phyloP scores from a whole-genome alignment of 1,140 invertebrate species.

The Zophobas morio region DNA sequence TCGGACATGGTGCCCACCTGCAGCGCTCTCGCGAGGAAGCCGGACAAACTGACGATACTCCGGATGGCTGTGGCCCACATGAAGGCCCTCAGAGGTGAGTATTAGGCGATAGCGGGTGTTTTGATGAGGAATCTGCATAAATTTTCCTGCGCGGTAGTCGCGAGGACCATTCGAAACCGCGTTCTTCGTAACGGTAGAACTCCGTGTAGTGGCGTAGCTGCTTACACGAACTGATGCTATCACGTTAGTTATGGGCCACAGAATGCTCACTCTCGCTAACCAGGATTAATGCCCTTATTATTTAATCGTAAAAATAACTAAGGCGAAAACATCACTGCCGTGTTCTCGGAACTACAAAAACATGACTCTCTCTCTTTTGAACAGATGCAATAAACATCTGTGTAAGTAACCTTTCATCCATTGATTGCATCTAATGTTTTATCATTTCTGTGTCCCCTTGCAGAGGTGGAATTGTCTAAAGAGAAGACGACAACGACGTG shows the following conservation, averaged over 20 bases:
- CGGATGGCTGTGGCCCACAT: slow-evolving; percentile 99
- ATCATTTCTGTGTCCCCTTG: slow-evolving; percentile 47
- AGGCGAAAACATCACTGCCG: slow-evolving; percentile 44
- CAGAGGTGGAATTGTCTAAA: slow-evolving; percentile 56
- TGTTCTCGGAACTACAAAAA: slow-evolving; percentile 52
- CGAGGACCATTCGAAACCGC: neutral
- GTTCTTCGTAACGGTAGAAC: slow-evolving; percentile 53
- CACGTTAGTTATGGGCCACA: slow-evolving; percentile 62
- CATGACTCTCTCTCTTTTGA: slow-evolving; percentile 45
- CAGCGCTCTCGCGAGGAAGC: slow-evolving; percentile 96
- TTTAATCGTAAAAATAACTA: slow-evolving; percentile 56
- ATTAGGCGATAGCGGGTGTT: neutral
- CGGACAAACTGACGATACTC: slow-evolving; percentile 99
- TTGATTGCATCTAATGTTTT: slow-evolving; percentile 45
- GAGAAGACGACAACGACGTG: slow-evolving; percentile 51
- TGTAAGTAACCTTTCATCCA: slow-evolving; percentile 18
- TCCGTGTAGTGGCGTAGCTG: slow-evolving; percentile 37
- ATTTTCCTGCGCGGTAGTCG: slow-evolving; percentile 15
- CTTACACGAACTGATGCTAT: slow-evolving; percentile 58
- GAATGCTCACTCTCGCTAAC: slow-evolving; percentile 61
- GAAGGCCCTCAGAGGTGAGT: slow-evolving; percentile 94
- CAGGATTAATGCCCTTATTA: slow-evolving; percentile 62
- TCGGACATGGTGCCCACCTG: slow-evolving; percentile 99
- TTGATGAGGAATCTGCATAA: slow-evolving; percentile 38
- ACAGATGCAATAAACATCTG: slow-evolving; percentile 28